Conservation (phyloP, 2,888 invertebrate genomes). For the Caenorhabditis drosophilae region DNA sequence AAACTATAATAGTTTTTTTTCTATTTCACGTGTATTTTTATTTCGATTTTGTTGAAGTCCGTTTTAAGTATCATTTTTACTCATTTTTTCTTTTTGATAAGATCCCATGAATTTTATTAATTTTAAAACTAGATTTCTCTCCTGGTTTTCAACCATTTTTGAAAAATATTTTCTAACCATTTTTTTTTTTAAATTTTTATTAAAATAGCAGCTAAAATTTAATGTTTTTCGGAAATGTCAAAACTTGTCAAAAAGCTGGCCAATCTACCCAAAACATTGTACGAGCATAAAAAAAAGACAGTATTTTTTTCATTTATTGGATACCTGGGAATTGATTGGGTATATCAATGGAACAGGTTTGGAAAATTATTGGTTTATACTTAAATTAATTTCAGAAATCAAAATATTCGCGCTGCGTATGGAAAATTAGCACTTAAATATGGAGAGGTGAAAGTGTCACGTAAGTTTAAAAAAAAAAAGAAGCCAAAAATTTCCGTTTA, state of each 20-base stretch:
- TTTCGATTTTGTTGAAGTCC: background rate
- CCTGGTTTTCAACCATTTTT: background rate
- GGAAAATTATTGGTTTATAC: no score
- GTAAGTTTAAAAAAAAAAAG: slow-evolving; percentile 23
- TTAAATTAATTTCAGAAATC: slow-evolving; percentile 44
- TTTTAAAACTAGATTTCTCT: background rate
- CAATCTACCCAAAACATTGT: slow-evolving; percentile 39
- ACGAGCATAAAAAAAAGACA: slow-evolving; percentile 60
- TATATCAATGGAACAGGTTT: slow-evolving; percentile 22
- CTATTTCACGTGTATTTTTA: background rate
- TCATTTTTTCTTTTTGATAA: no score
- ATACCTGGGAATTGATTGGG: slow-evolving; percentile 47
- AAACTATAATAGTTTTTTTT: background rate
- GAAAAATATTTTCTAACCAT: no score
- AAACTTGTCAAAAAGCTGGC: slow-evolving; percentile 30
- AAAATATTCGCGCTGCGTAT: slow-evolving; percentile 53
- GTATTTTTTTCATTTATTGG: slow-evolving; percentile 46
- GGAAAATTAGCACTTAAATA: slow-evolving; percentile 53
- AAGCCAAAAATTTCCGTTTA: slow-evolving; percentile 3
- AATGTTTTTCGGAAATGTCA: slow-evolving; percentile 33
- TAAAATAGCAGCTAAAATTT: no score
- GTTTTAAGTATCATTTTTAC: no score
- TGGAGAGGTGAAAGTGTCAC: slow-evolving; percentile 51
- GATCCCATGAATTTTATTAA: background rate
- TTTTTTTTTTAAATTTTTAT: no score